Base-by-base conservation (phyloP, 2,888 invertebrate genomes). In the Sinelater perroti region DNA sequence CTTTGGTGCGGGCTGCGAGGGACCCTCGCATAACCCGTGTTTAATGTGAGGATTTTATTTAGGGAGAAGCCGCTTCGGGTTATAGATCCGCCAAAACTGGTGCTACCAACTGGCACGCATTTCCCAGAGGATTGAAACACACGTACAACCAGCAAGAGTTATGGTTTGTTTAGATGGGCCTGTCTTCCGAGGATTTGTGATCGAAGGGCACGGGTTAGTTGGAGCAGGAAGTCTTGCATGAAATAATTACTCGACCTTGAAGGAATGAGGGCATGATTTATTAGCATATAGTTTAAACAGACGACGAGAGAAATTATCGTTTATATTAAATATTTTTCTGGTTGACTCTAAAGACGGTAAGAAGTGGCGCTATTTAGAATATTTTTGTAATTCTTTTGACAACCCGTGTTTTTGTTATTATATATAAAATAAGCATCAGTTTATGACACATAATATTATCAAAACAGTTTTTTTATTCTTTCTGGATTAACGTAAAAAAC, bases 161-260 rank as follows among this genome's bases (percentile, higher is more conserved):
- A 71, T 69, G 69, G 70, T 70, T 71, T 72, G 70, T 72, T 71
- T 72, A 72, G 70, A 70, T 70, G 68, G 67, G 62, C 62, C 67
- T 70, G 70, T 70, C 69, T 69, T 69, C 50, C 54, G 54, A 67
- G 69, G 70, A 72, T 72, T 71, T 72, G 70, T 71, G 70, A 70
- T 70, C 68, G 60, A 50, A 52, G 65, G 64, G 67, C 52, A 67
- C 64, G 66, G 68, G 68, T 69, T 69, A 59, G 56, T 47, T 57
- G 63, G 63, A 71, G 70, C 68, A 64, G 66, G 67, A 69, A 70
- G 69, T 70, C 65, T 69, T 24, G n/a, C n/a, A n/a, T n/a, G n/a
- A n/a, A n/a, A n/a, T n/a, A n/a, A n/a, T n/a, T n/a, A n/a, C n/a
- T n/a, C n/a, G n/a, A n/a, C n/a, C n/a, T n/a, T n/a, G n/a, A n/a